These are phyloP conservation scores for Irena cyanogastra DNA, from an alignment of 2,113 vertebrate genomes.

Conservation along the genomic window DNA sequence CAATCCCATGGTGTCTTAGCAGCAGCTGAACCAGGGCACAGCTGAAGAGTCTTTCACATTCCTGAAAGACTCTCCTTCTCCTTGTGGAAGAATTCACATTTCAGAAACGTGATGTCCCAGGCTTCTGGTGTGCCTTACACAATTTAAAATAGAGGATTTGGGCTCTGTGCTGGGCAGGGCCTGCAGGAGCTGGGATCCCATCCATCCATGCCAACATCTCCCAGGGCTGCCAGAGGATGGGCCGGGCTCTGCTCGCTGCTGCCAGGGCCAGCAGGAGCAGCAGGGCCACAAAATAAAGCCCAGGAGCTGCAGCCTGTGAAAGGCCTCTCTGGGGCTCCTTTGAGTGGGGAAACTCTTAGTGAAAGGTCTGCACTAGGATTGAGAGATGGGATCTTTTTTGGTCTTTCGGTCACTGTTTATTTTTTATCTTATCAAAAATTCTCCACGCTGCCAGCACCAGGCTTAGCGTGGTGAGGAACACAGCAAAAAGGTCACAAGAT, in stretches of 20 bases:
- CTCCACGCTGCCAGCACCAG: too few relatives aligned
- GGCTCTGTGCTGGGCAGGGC: background rate
- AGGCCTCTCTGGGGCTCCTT: too few relatives aligned
- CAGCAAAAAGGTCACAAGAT: too few relatives aligned
- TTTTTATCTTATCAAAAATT: too few relatives aligned
- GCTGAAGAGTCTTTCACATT: background rate
- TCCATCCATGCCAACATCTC: background rate
- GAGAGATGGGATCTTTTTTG: too few relatives aligned
- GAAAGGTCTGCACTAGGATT: too few relatives aligned
- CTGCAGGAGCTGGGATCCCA: background rate
- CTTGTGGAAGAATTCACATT: background rate
- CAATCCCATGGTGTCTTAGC: background rate
- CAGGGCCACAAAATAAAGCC: background rate
- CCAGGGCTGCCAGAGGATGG: background rate
- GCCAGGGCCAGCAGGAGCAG: background rate
- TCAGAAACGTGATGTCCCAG: background rate
- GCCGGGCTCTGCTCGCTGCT: background rate
- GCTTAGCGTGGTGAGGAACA: too few relatives aligned
- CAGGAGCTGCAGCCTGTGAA: fast-evolving
- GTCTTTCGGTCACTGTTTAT: too few relatives aligned
- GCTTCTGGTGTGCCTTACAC: background rate
- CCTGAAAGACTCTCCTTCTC: background rate
- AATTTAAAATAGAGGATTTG: background rate
- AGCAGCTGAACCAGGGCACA: background rate
- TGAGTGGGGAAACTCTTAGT: too few relatives aligned